A percentile compares a stretch with the other conserved stretches of the same genome.
Conservation (phyloP, 2,797 vertebrate genomes). For the Prionace glauca region DNA sequence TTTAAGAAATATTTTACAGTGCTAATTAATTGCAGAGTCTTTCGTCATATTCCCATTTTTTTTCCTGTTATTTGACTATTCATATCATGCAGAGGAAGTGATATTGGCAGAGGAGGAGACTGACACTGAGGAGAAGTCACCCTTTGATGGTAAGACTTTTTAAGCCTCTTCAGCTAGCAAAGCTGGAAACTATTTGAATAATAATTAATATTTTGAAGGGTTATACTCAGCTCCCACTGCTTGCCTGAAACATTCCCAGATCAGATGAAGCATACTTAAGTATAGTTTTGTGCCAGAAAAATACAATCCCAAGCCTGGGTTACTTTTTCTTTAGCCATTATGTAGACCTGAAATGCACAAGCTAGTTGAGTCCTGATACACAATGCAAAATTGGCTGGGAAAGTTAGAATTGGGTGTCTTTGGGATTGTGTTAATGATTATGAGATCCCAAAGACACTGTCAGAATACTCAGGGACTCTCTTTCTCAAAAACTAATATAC, state of each 20-base stretch:
- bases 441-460: neutral
- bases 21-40: neutral
- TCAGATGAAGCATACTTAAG: neutral
- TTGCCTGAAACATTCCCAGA: neutral
- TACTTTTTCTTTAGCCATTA: neutral
- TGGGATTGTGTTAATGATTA: neutral
- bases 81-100: conserved; percentile 69
- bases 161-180: neutral
- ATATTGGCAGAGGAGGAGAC: conserved; percentile 80
- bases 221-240: neutral
- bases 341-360: neutral
- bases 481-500: too few species aligned
- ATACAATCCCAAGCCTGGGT: neutral
- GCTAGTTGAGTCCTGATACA: neutral
- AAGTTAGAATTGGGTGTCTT: neutral
- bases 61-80: conserved; percentile 22
- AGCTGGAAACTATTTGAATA: neutral
- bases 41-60: conserved; percentile 31
- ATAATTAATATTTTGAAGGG: neutral
- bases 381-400: neutral
- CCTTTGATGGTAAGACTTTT: conserved; percentile 71
- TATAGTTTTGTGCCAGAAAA: neutral
- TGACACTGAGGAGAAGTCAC: conserved; percentile 68
- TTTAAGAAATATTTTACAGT: neutral
- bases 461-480: neutral